These are phyloP conservation scores for Vipera ursinii DNA, from an alignment of 2,797 vertebrate genomes.

Conservation along the genomic window DNA sequence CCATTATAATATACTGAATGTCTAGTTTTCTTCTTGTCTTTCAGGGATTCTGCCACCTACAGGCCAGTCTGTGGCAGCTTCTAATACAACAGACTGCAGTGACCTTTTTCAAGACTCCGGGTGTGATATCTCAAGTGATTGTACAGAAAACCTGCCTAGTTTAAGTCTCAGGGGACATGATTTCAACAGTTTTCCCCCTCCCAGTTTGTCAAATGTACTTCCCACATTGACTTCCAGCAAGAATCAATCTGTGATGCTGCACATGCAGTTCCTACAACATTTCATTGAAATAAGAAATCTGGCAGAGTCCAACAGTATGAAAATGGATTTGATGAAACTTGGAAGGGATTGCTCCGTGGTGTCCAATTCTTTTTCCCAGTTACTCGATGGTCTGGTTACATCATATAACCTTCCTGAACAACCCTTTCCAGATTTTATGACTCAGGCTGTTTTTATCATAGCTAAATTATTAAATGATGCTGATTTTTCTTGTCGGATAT, in stretches of 20 bases:
- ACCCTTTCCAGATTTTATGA: constrained; percentile 64
- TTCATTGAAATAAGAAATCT: constrained; percentile 76
- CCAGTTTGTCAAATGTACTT: constrained; percentile 24
- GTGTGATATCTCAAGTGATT: constrained; percentile 70
- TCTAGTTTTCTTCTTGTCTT: constrained; percentile 50
- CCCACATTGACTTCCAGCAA: constrained; percentile 39
- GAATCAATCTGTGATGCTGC: constrained; percentile 58
- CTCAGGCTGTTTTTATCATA: constrained; percentile 68
- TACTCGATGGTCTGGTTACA: constrained; percentile 77
- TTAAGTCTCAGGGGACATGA: constrained; percentile 27
- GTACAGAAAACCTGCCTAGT: constrained; percentile 44
- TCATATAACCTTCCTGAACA: constrained; percentile 69
- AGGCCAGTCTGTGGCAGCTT: constrained; percentile 35
- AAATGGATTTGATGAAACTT: constrained; percentile 62
- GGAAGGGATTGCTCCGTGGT: constrained; percentile 68
- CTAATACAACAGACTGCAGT: constrained; percentile 26
- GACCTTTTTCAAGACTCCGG: constrained; percentile 72
- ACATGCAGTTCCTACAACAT: constrained; percentile 80
- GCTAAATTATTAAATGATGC: constrained; percentile 62
- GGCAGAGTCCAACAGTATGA: constrained; percentile 48
- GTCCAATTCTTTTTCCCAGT: constrained; percentile 74
- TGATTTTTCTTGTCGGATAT: constrained; percentile 64
- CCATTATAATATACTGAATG: not conserved
- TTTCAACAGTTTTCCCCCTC: not conserved
- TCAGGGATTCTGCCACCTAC: constrained; percentile 54